phyloP scores from a whole-genome alignment of 2,113 vertebrate species.

The Pterocles burchelli region DNA sequence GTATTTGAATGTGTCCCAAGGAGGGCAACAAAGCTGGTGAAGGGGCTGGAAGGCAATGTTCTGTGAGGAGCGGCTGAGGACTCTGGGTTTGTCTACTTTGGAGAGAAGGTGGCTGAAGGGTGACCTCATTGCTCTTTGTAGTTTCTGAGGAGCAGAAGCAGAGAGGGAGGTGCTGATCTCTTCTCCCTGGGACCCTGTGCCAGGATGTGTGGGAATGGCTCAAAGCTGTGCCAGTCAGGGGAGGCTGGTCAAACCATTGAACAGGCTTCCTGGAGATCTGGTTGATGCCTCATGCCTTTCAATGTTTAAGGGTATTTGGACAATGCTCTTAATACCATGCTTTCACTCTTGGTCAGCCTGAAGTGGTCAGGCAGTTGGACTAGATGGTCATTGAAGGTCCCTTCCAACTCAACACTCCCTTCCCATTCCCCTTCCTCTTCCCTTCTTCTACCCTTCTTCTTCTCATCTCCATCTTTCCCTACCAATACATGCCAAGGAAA shows the following conservation, averaged over 20 bases:
- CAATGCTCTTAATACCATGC: background rate
- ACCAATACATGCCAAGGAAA: too few species aligned
- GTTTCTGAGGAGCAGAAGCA: too few species aligned
- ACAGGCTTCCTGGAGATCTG: background rate
- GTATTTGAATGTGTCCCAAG: rapidly evolving
- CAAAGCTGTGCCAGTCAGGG: background rate
- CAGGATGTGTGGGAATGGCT: background rate
- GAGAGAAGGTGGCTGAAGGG: background rate
- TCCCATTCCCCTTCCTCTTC: too few species aligned
- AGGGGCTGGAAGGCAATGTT: background rate
- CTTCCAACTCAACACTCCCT: background rate
- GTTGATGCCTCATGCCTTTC: background rate
- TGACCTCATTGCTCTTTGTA: too few species aligned
- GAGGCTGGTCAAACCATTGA: background rate
- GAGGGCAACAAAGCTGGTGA: background rate
- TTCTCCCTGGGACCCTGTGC: too few species aligned
- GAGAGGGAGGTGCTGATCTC: too few species aligned
- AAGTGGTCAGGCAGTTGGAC: background rate
- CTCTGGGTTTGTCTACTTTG: background rate
- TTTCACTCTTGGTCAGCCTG: too few species aligned
- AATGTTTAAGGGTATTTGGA: background rate
- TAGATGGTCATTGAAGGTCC: background rate
- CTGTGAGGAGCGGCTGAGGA: background rate
- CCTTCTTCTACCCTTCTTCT: too few species aligned
- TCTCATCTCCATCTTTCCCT: too few species aligned